phyloP scores from a whole-genome alignment of 2,888 invertebrate genomes.

The Ceriagrion tenellum region DNA sequence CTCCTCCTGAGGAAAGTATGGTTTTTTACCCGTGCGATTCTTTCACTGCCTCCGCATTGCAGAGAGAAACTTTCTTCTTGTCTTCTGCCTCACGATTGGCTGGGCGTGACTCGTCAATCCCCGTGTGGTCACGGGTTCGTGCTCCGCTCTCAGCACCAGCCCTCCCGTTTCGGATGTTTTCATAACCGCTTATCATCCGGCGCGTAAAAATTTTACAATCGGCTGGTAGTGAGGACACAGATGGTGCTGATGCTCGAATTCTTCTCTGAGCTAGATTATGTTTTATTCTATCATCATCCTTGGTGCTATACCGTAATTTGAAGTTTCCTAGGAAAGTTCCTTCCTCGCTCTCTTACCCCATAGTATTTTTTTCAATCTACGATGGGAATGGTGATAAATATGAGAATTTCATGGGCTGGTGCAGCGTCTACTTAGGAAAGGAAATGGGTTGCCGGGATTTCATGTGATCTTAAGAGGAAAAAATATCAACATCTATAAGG shows the following conservation, averaged over 20 bases:
- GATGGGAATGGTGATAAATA: too few species aligned
- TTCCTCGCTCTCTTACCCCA: too few species aligned
- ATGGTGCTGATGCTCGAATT: not conserved
- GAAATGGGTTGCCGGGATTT: too few species aligned
- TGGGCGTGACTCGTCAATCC: not conserved
- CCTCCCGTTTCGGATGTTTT: not conserved
- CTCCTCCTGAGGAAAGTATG: not conserved
- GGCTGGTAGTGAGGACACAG: not conserved
- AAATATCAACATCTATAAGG: too few species aligned
- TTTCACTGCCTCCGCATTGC: not conserved
- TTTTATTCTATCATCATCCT: too few species aligned
- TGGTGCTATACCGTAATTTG: too few species aligned
- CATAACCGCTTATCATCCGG: not conserved
- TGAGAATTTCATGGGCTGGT: too few species aligned
- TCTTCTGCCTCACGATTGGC: not conserved
- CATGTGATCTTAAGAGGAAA: too few species aligned
- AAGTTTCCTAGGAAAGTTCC: too few species aligned
- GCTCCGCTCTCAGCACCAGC: not conserved
- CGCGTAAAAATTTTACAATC: not conserved
- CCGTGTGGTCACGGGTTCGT: not conserved
- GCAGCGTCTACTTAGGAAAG: too few species aligned
- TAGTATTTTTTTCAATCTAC: too few species aligned
- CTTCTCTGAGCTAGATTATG: too few species aligned
- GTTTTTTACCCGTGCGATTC: not conserved
- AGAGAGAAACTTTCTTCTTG: not conserved